Evolutionary conservation across 2,888 invertebrate species (phyloP).

Genomic region (Nomada flava): DNA sequence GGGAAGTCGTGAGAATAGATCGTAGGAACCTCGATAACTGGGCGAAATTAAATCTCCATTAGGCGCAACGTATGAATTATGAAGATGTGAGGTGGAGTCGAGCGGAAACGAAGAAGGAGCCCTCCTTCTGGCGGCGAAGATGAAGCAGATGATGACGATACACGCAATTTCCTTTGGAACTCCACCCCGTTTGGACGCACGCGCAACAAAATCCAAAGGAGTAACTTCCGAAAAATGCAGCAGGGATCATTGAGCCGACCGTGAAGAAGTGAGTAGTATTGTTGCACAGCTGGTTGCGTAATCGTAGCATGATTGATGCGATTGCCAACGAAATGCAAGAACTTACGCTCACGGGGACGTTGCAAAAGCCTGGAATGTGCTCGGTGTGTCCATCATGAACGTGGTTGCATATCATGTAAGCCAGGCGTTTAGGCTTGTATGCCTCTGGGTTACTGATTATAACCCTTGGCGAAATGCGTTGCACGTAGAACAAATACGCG

Average conservation of each 20-base stretch:
- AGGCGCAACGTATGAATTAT: constrained; percentile 75
- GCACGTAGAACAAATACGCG: constrained; percentile 61
- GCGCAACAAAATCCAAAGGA: background rate
- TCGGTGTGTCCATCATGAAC: background rate
- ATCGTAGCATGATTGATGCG: constrained; percentile 71
- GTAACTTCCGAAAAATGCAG: constrained; percentile 29
- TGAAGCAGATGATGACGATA: constrained; percentile 11
- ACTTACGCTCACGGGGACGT: constrained; percentile 23
- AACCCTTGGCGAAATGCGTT: constrained; percentile 49
- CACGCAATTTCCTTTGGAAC: background rate
- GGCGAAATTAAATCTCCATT: constrained; percentile 79
- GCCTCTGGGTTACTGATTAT: constrained; percentile 27
- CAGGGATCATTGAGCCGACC: constrained; percentile 33
- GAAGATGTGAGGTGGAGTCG: constrained; percentile 69
- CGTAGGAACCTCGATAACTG: constrained; percentile 63
- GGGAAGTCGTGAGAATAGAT: constrained; percentile 24
- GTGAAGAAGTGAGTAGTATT: constrained; percentile 66
- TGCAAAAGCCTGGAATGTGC: constrained; percentile 53
- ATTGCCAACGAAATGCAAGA: constrained; percentile 42
- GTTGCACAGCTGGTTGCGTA: constrained; percentile 68
- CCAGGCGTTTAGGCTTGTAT: constrained; percentile 9
- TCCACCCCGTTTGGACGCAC: background rate
- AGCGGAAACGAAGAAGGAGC: constrained; percentile 26
- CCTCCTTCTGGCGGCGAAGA: background rate
- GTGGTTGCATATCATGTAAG: background rate